Evolutionary conservation across 2,113 vertebrate species (phyloP).

Genomic region (Rutilus rutilus): DNA sequence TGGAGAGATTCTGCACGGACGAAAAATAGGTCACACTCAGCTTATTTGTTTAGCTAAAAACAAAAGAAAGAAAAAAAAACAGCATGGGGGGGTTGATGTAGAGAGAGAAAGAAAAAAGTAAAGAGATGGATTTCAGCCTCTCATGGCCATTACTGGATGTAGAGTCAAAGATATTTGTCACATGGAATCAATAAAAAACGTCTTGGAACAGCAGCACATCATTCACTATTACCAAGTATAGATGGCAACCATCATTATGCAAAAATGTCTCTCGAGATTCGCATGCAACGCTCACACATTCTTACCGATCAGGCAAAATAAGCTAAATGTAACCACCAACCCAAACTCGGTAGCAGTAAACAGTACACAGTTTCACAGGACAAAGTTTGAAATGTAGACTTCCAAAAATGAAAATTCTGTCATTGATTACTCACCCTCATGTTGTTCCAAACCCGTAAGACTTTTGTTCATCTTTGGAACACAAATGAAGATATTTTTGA

Average conservation of each 20-base stretch:
- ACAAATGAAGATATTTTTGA: too few species aligned
- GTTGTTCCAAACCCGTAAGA: too few species aligned
- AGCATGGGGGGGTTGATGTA: not conserved
- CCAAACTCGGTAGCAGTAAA: not conserved
- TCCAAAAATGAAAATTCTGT: too few species aligned
- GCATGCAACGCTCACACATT: not conserved
- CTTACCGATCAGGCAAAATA: not conserved
- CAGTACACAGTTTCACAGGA: not conserved
- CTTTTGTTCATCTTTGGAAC: too few species aligned
- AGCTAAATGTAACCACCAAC: not conserved
- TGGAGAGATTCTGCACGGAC: conserved; percentile 24
- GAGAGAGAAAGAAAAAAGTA: not conserved
- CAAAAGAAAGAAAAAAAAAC: not conserved
- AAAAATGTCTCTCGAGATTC: not conserved
- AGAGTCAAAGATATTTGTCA: conserved; percentile 44
- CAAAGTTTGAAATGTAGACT: not conserved
- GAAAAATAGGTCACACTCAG: conserved; percentile 55
- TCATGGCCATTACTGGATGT: conserved; percentile 1
- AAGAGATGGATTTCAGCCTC: conserved; percentile 20
- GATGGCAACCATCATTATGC: not conserved
- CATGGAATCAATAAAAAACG: not conserved
- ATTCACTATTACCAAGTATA: not conserved
- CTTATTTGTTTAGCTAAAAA: conserved; percentile 17
- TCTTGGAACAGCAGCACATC: not conserved
- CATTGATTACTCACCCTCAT: too few species aligned